phyloP scores from a whole-genome alignment of 2,888 invertebrate genomes.

The Melieria picta region DNA sequence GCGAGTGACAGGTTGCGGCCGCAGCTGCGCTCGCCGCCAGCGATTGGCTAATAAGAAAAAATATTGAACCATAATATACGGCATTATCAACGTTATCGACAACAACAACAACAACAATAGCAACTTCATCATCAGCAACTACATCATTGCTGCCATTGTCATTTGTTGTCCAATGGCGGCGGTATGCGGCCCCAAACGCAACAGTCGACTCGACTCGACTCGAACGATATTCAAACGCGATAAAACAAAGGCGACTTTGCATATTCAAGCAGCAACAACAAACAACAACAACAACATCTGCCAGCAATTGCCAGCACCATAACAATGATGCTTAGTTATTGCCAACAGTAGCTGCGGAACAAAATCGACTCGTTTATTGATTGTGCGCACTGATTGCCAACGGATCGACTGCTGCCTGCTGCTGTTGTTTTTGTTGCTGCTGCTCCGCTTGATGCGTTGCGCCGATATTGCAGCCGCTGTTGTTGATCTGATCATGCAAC shows the following conservation, averaged over 20 bases:
- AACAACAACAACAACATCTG: conserved; percentile 31
- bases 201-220: conserved; percentile 12
- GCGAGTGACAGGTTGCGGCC: conserved; percentile 54
- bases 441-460: conserved; percentile 3
- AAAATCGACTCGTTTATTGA: conserved; percentile 54
- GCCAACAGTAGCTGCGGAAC: neutral
- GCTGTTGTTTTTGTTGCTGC: neutral
- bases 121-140: neutral
- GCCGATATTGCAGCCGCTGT: conserved; percentile 3
- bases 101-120: conserved; percentile 35
- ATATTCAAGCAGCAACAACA: conserved; percentile 49
- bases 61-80: neutral
- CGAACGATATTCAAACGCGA: conserved; percentile 47
- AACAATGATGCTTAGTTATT: conserved; percentile 17
- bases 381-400: conserved; percentile 44
- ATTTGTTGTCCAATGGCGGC: conserved; percentile 19
- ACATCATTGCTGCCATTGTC: neutral
- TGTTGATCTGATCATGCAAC: conserved; percentile 42
- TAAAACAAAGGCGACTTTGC: conserved; percentile 61
- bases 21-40: too few species aligned
- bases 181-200: neutral
- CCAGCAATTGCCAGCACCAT: conserved; percentile 38
- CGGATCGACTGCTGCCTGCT: conserved; percentile 1
- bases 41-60: neutral
- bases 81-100: conserved; percentile 30